These are phyloP conservation scores for Aplochiton taeniatus DNA, from an alignment of 2,797 vertebrate species.

Conservation along the genomic window DNA sequence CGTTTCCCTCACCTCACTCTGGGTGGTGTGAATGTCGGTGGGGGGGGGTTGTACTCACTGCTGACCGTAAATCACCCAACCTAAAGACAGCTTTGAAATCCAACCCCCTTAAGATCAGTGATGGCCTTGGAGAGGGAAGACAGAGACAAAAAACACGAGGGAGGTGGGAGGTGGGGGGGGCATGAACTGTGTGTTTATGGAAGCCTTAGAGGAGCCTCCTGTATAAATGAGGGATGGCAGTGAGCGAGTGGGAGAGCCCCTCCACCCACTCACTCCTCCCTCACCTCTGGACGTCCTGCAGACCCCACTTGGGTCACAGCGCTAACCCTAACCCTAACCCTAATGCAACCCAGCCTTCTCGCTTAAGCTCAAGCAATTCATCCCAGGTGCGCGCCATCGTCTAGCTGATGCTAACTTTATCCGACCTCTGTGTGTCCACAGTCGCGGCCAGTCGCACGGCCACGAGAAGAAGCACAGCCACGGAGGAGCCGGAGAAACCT, in stretches of 20 bases:
- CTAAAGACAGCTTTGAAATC: constrained; percentile 60
- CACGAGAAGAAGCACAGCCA: constrained; percentile 33
- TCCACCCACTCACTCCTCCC: background rate
- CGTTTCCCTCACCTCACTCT: too few species aligned
- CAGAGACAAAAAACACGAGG: constrained; percentile 25
- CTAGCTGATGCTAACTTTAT: constrained; percentile 15
- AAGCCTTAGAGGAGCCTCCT: background rate
- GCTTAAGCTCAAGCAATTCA: constrained; percentile 2
- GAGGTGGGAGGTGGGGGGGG: constrained; percentile 7
- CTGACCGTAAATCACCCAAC: constrained; percentile 59
- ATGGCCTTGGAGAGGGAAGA: constrained; percentile 29
- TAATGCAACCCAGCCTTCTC: constrained; percentile 1
- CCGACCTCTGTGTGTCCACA: constrained; percentile 23
- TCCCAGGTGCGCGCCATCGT: background rate
- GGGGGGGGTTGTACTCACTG: constrained; percentile 5
- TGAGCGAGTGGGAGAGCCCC: constrained; percentile 14
- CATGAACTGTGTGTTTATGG: background rate
- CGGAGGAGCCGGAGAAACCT: constrained; percentile 43
- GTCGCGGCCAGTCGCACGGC: constrained; percentile 29
- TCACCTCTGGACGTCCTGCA: constrained; percentile 8
- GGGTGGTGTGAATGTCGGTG: too few species aligned
- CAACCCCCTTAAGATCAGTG: constrained; percentile 57
- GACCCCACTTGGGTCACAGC: background rate
- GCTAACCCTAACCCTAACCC: too few species aligned
- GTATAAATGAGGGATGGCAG: constrained; percentile 16